phyloP scores from a whole-genome alignment of 2,888 invertebrate genomes.

The Oscheius sp. region DNA sequence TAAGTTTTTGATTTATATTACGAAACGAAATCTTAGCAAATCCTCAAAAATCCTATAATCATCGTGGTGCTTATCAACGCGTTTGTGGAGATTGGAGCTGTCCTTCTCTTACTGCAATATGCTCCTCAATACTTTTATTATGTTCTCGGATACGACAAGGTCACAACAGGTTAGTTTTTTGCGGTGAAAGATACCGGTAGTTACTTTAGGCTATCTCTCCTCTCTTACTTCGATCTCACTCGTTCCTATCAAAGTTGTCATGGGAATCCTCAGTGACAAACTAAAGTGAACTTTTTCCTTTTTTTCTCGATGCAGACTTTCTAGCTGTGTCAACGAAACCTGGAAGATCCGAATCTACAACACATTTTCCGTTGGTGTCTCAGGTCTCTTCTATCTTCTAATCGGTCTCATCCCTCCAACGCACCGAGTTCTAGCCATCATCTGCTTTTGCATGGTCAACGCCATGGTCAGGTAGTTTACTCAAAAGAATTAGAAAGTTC shows the following conservation, averaged over 20 bases:
- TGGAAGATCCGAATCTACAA: constrained; percentile 61
- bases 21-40: constrained; percentile 47
- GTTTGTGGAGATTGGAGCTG: constrained; percentile 64
- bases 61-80: constrained; percentile 64
- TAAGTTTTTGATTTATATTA: not conserved
- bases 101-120: constrained; percentile 67
- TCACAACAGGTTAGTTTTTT: constrained; percentile 47
- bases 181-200: not conserved
- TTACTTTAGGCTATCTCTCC: constrained; percentile 26
- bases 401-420: constrained; percentile 38
- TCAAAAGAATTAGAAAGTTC: too few relatives aligned
- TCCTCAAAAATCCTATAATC: constrained; percentile 63
- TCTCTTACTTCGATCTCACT: constrained; percentile 27
- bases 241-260: constrained; percentile 29
- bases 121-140: constrained; percentile 66
- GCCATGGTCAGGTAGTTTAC: constrained; percentile 43
- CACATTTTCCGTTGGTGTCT: constrained; percentile 59
- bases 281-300: constrained; percentile 6
- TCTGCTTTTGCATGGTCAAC: constrained; percentile 45
- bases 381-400: constrained; percentile 51
- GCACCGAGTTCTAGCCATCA: constrained; percentile 11
- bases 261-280: constrained; percentile 28
- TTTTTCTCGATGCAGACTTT: not conserved
- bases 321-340: constrained; percentile 50
- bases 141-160: constrained; percentile 54